Conservation (phyloP, 1,140 invertebrate species). For the Cylas formicarius region DNA sequence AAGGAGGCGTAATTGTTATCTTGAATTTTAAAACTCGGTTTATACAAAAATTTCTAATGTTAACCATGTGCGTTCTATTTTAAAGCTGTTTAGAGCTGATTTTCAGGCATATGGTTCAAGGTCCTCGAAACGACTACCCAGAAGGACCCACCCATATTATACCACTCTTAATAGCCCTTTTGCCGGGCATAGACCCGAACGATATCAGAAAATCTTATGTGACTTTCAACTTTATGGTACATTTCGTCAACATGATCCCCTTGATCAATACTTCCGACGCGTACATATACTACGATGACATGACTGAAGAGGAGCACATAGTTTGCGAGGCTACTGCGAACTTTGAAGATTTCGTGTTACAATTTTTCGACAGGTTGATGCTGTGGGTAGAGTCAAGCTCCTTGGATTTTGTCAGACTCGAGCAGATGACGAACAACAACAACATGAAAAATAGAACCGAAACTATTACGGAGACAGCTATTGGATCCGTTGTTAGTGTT, state of each 20-base stretch:
- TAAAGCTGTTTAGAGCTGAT: no score
- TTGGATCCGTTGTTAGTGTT: conserved; percentile 59
- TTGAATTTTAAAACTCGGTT: no score
- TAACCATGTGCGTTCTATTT: no score
- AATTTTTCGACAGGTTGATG: conserved; percentile 76
- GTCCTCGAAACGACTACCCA: conserved; percentile 56
- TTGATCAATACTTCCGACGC: conserved; percentile 78
- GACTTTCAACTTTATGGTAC: conserved; percentile 70
- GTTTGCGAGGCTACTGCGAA: conserved; percentile 72
- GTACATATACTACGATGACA: conserved; percentile 54
- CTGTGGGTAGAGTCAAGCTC: conserved; percentile 66
- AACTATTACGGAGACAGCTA: conserved; percentile 57
- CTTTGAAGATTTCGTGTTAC: conserved; percentile 83
- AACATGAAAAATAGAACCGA: conserved; percentile 61
- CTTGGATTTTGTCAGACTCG: conserved; percentile 57
- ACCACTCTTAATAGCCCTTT: conserved; percentile 66
- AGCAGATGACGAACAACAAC: conserved; percentile 48
- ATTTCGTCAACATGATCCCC: conserved; percentile 68
- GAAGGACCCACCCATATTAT: conserved; percentile 76
- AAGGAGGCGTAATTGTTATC: no score
- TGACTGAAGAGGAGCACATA: conserved; percentile 69
- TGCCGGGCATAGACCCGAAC: conserved; percentile 88
- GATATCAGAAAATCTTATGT: conserved; percentile 78
- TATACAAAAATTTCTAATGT: no score
- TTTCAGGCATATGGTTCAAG: conserved; percentile 56